These are phyloP conservation scores for Columbina picui DNA, from an alignment of 2,113 vertebrate species.

Conservation along the genomic window DNA sequence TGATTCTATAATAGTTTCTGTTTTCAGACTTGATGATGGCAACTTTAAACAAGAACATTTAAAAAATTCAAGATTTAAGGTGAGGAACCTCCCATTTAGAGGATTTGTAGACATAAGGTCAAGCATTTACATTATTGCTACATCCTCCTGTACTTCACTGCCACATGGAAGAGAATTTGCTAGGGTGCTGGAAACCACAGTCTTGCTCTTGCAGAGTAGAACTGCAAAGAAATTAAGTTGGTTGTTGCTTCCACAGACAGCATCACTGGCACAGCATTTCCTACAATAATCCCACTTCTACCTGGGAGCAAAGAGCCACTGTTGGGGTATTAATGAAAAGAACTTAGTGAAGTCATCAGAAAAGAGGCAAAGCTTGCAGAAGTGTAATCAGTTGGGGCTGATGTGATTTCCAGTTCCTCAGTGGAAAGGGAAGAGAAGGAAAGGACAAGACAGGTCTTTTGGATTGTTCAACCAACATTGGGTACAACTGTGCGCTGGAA, in stretches of 20 bases:
- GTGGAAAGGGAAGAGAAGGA: not conserved
- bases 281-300: not conserved
- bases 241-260: not conserved
- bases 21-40: not conserved
- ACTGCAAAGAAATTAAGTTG: not conserved
- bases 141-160: not conserved
- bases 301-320: not conserved
- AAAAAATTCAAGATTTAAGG: not conserved
- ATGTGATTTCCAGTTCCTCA: not conserved
- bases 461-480: not conserved
- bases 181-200: accelerated
- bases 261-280: not conserved
- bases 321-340: not conserved
- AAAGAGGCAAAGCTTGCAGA: not conserved
- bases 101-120: not conserved
- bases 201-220: not conserved
- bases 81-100: not conserved
- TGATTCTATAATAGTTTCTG: not conserved
- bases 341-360: not conserved
- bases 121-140: not conserved
- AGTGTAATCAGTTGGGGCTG: not conserved
- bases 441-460: not conserved
- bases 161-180: not conserved
- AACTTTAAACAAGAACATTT: not conserved
- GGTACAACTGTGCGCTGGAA: not conserved